Evolutionary conservation across 2,113 vertebrate species (phyloP), one percentile per base, ranked within the genome.

Genomic region (Toxostoma redivivum): DNA sequence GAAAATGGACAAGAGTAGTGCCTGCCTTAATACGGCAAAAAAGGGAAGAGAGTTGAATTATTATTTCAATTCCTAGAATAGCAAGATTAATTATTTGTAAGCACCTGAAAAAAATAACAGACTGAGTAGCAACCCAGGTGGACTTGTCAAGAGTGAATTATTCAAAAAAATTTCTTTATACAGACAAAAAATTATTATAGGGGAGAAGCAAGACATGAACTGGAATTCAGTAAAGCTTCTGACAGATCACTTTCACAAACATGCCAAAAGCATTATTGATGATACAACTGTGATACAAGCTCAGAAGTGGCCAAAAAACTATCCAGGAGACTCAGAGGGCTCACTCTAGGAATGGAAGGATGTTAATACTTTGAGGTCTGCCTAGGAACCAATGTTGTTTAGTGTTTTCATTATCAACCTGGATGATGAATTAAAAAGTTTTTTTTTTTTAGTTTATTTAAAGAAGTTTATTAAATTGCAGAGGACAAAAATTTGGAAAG

Each of bases 401-500:
- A 42, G 57, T 47, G 31, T 83, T 94, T 92, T 92, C 64, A 47
- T 70, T 69, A 69, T 47, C n/a, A 73, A 58, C 21, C n/a, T 44
- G 38, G 14, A 86, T 33, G 47, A 81, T 50, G 58, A 42, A 93
- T 24, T 47, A 81, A 81, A 54, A 95, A 78, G 35, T 38, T 47
- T 28, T 51, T 51, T 44, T 44, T 44, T 44, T 51, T 51, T 30
- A 51, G 50, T 51, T 51, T 51, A 51, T 51, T 51, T 51, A 51
- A 51, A 51, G 50, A 51, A 51, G 60, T 86, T 92, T 90, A 86
- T 71, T 86, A 70, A 80, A 93, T 25, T 74, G 76, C 67, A 93
- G 67, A 78, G 72, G 83, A 88, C 62, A n/a, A 10, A 37, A 81
- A 91, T 86, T 86, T 86, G 88, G 92, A 86, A 95, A 92, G 83